These are phyloP conservation scores for Capreolus pygargus DNA, from an alignment of 2,113 vertebrate species.

Conservation along the genomic window DNA sequence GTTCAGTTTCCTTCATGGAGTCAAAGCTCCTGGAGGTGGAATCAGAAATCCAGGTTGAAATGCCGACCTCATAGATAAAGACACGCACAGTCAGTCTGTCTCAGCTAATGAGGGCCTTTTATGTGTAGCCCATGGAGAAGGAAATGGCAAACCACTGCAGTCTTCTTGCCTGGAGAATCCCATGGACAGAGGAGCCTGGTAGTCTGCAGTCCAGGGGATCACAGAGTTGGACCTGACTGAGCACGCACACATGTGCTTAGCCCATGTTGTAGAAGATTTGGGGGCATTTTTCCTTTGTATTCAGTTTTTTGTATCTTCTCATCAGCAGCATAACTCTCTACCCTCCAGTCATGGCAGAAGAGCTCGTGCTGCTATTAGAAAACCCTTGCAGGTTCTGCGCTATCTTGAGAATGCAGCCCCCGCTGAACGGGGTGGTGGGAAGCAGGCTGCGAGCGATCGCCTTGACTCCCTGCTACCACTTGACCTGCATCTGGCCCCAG, in stretches of 20 bases:
- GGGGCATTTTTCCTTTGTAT: background rate
- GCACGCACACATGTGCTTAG: rapidly evolving
- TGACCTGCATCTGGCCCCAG: background rate
- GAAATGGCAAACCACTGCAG: background rate
- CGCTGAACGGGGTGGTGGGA: background rate
- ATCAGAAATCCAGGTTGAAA: background rate
- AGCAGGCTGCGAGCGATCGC: background rate
- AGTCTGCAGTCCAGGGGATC: background rate
- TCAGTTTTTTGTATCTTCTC: background rate
- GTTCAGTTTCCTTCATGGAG: background rate
- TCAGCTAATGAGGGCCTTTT: background rate
- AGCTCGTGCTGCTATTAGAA: background rate
- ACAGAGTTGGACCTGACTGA: background rate
- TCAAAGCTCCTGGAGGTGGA: background rate
- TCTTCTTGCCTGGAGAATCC: background rate
- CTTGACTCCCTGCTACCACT: background rate
- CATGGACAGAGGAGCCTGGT: background rate
- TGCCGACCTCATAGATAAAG: background rate
- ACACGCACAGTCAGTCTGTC: background rate
- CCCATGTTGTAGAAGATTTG: background rate
- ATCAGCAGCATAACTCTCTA: background rate
- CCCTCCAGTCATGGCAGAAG: background rate
- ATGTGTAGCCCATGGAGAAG: background rate
- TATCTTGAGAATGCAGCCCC: background rate
- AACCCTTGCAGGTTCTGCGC: background rate